Evolutionary conservation across 2,888 invertebrate species (phyloP).

Genomic region (Rhogogaster chlorosoma): DNA sequence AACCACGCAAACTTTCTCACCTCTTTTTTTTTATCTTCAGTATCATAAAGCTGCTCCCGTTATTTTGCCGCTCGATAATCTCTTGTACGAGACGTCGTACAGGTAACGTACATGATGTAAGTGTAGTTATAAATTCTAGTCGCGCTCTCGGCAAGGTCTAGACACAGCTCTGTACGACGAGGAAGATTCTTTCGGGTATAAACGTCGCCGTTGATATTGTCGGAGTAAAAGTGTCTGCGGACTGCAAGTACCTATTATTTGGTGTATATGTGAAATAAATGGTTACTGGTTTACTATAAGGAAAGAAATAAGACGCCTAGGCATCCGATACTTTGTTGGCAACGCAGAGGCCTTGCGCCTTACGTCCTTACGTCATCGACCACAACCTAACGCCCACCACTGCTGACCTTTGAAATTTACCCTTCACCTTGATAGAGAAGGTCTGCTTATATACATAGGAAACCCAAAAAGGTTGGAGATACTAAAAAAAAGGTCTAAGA

Average conservation of each 20-base stretch:
- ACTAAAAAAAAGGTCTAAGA: not conserved
- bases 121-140: not conserved
- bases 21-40: not conserved
- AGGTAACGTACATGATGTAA: not conserved
- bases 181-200: not conserved
- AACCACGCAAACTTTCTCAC: not conserved
- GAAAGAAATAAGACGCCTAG: not conserved
- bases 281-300: not conserved
- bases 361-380: conserved; percentile 34
- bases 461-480: not conserved
- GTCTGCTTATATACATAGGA: not conserved
- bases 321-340: not conserved
- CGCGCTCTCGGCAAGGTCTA: not conserved
- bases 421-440: conserved; percentile 21
- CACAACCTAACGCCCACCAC: conserved; percentile 30
- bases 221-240: not conserved
- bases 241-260: not conserved
- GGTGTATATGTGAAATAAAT: not conserved
- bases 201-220: not conserved
- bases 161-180: not conserved
- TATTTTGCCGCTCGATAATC: not conserved
- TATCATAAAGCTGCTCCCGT: not conserved
- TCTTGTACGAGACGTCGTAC: not conserved
- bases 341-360: conserved; percentile 18
- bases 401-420: conserved; percentile 12